Evolutionary conservation across 2,113 vertebrate species (phyloP), one percentile per base, ranked within the genome.

Genomic region (Chaetops frenatus): DNA sequence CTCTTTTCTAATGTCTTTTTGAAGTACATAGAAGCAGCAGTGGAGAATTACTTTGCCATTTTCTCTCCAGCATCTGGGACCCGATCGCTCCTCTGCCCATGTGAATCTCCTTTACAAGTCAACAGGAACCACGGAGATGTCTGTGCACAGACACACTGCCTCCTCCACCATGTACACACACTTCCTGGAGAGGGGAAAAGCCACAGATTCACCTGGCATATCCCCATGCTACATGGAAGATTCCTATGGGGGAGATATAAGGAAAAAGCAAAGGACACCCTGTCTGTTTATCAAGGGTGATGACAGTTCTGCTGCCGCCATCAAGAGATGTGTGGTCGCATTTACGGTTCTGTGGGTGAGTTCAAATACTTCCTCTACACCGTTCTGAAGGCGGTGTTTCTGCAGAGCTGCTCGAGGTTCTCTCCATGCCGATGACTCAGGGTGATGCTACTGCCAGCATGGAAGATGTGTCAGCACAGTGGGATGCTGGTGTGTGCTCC

Each of bases 241-340:
- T 36, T 44, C 22, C 67, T 60, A 6, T 13, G 10, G n/a, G 21
- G 20, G 16, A 83, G 40, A 94, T 94, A 66, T 19, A 27, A 83
- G 28, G 31, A 36, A 45, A 93, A 86, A 93, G 47, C 44, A 82
- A 96, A 65, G n/a, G 40, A 57, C 88, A 93, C 51, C 27, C 48
- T 87, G 36, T 88, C 57, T 95, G 28, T 88, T 94, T 80, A 48
- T 60, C 4, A 7, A 80, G 62, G 78, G 70, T 61, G 91, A 81
- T 89, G 65, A 81, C 86, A 88, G 53, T 73, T 88, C 87, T 93
- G 74, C 38, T 86, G 87, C 79, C 94, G 76, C 83, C 91, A 94
- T 74, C 71, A 31, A 66, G 77, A 89, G 81, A 90, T 64, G 54
- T 86, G 56, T 92, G 74, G 56, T 64, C 1, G 1, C 60, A 40